Evolutionary conservation across 2,888 invertebrate genomes (phyloP).

Genomic region (Herminia tarsipennalis): DNA sequence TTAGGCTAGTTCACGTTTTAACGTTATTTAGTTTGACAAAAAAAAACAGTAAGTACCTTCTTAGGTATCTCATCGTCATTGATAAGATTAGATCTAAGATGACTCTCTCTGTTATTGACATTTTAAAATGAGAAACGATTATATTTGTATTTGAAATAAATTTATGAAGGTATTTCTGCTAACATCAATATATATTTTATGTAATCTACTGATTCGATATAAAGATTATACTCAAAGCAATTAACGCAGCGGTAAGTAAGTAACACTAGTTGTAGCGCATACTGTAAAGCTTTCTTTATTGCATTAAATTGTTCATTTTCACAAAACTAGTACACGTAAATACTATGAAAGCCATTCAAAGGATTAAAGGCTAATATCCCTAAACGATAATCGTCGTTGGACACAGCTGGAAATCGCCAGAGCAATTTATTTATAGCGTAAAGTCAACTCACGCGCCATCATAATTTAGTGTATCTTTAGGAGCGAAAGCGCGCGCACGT

Average conservation of each 20-base stretch:
- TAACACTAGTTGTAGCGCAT: background rate
- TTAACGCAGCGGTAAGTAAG: background rate
- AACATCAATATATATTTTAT: too few species aligned
- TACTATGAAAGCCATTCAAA: conserved; percentile 11
- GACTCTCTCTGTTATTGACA: too few species aligned
- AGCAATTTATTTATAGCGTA: conserved; percentile 68
- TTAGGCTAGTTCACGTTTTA: too few species aligned
- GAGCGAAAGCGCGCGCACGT: conserved; percentile 69
- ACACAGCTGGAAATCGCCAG: conserved; percentile 48
- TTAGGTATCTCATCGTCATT: too few species aligned
- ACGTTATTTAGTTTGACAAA: too few species aligned
- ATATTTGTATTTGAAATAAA: too few species aligned
- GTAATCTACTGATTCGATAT: too few species aligned
- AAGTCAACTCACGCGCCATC: conserved; percentile 59
- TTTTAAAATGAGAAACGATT: too few species aligned
- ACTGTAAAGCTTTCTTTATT: background rate
- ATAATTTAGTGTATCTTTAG: conserved; percentile 62
- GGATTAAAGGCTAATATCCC: conserved; percentile 30
- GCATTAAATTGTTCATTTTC: background rate
- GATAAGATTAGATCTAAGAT: too few species aligned
- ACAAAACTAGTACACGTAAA: background rate
- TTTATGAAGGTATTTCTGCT: too few species aligned
- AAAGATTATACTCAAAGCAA: too few species aligned
- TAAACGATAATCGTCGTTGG: conserved; percentile 37
- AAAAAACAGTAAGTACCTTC: too few species aligned